A percentile compares a stretch with the other conserved stretches of the same genome.
Conservation (phyloP, 2,113 vertebrate genomes). For the Pogona vitticeps region DNA sequence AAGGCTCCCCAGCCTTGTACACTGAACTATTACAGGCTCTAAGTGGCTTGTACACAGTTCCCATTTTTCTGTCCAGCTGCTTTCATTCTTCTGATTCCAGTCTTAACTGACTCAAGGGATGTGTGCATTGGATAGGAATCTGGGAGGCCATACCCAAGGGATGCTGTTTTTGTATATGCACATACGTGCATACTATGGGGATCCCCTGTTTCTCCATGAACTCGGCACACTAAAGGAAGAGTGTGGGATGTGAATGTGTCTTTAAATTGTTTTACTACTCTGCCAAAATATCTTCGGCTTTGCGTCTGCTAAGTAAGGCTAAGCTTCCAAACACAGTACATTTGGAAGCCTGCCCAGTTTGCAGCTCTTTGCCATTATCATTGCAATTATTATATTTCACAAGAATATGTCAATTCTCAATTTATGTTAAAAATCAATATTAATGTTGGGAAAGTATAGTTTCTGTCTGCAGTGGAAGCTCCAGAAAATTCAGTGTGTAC, state of each 20-base stretch:
- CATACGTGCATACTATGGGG: background rate
- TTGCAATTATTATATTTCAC: background rate
- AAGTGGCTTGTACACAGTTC: background rate
- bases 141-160: too few relatives aligned
- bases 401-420: background rate
- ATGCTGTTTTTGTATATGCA: background rate
- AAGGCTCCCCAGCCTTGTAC: background rate
- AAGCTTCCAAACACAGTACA: background rate
- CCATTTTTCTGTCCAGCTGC: background rate
- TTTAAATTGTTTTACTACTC: background rate
- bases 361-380: rapidly evolving
- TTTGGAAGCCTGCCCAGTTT: background rate
- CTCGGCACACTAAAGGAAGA: background rate
- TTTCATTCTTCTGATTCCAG: background rate
- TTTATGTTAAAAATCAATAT: background rate
- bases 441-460: background rate
- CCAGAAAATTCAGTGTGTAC: background rate
- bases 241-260: background rate
- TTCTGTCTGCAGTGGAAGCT: background rate
- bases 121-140: background rate
- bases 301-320: background rate
- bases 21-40: background rate
- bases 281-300: slow-evolving; percentile 1
- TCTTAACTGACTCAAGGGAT: background rate
- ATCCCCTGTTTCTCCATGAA: background rate